Base-by-base conservation (phyloP, 2,113 vertebrate genomes). In the Varanus salvator region DNA sequence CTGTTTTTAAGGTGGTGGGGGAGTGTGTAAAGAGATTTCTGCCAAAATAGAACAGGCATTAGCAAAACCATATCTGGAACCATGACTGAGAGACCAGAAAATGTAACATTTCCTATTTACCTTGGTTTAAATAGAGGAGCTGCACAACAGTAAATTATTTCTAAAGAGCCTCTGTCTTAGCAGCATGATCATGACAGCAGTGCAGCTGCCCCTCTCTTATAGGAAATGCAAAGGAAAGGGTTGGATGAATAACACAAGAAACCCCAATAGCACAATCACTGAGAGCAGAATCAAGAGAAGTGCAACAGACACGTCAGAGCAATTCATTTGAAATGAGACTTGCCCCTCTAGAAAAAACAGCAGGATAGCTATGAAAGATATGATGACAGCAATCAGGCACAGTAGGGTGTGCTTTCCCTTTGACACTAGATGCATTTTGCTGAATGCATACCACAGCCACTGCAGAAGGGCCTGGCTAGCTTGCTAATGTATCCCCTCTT, bases 301-400 rank as follows among this genome's bases (percentile, higher is more conserved):
- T 87, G 38, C 68, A 75, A 77, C 34, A 77, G 75, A 44, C 64
- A 34, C 34, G 11, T 66, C 57, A 34, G 17, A 48, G 44, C 57
- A 77, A 77, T 48, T 77, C 64, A 48, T 69, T 84, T 84, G 64
- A 44, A 84, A 84, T 48, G 38, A 84, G 25, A 69, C 60, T 29
- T 64, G 60, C 50, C 38, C 29, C 11, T 84, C 64, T 48, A 69
- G 82, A 69, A 48, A 8, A 84, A 69, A 84, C 82, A 84, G 82
- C 64, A 84, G 82, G 64, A 27, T 68, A 84, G 64, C 25, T 84
- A 69, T 69, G 82, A n/a, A 69, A 44, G 66, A 71, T 50, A 84
- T 84, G 83, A 84, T 84, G 66, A 50, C 83, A 84, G 83, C 64
- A 48, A 84, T 84, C 83, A 84, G 27, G 44, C 83, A 71, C 27